Evolutionary conservation across 1,140 invertebrate species (phyloP).

Genomic region (Hirudo medicinalis): DNA sequence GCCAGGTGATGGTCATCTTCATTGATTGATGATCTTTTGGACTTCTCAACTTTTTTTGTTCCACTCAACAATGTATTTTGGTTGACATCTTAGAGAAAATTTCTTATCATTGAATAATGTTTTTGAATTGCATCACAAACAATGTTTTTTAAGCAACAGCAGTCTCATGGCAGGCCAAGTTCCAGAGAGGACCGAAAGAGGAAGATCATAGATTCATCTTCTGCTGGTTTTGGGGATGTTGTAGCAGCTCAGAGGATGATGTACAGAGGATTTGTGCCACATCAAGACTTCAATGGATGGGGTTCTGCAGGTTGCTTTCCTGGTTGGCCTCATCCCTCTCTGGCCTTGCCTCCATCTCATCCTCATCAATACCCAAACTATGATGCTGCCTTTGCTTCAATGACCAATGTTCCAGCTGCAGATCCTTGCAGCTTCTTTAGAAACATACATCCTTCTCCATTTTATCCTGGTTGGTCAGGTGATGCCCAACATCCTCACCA

Average conservation of each 20-base stretch:
- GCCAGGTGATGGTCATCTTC: not conserved
- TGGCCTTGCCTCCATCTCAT: not conserved
- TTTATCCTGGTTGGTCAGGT: constrained; percentile 7
- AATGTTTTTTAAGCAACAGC: not conserved
- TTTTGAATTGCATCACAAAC: too few species aligned
- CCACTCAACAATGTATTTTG: not conserved
- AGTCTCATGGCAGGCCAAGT: not conserved
- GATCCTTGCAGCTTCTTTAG: not conserved
- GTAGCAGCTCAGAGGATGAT: constrained; percentile 8
- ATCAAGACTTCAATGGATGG: constrained; percentile 1
- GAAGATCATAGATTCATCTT: not conserved
- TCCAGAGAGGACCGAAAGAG: not conserved
- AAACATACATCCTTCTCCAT: constrained; percentile 2
- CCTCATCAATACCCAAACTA: constrained; percentile 2
- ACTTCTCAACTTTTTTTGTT: not conserved
- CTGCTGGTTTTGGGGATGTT: not conserved
- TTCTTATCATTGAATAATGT: not conserved
- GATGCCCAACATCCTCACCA: constrained; percentile 5
- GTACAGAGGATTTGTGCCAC: not conserved
- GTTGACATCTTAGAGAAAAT: not conserved
- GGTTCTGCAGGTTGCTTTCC: not conserved
- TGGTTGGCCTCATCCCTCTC: not conserved
- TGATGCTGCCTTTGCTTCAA: not conserved
- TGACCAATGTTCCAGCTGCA: not conserved
- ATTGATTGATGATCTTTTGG: not conserved